These are phyloP conservation scores for Sebastiscus albofasciatus DNA, from an alignment of 2,797 vertebrate species.

Conservation along the genomic window DNA sequence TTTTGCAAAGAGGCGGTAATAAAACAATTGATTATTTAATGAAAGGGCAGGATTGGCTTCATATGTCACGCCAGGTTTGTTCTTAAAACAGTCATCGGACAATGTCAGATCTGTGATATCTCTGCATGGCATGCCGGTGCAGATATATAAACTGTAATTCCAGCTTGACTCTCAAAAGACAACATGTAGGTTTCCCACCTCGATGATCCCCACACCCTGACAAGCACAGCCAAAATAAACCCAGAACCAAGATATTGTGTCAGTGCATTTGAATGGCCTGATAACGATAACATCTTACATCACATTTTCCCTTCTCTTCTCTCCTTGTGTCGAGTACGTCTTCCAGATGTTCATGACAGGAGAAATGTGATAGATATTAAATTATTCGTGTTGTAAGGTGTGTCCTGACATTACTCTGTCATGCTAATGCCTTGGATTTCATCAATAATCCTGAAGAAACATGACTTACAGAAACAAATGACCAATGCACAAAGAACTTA, in stretches of 20 bases:
- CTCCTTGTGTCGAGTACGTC: not conserved
- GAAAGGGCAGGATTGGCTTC: not conserved
- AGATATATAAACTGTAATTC: not conserved
- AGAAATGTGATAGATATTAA: conserved; percentile 1
- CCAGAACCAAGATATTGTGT: not conserved
- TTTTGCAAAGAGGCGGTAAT: conserved; percentile 4
- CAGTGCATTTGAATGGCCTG: not conserved
- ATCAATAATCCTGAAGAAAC: not conserved
- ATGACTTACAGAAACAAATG: not conserved
- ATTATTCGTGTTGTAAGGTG: not conserved
- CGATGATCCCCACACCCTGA: conserved; percentile 40
- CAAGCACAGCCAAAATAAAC: conserved; percentile 49
- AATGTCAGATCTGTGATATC: not conserved
- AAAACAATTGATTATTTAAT: conserved; percentile 19
- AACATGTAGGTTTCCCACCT: conserved; percentile 14
- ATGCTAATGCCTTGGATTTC: not conserved
- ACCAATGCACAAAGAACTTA: not conserved
- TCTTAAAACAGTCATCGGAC: not conserved
- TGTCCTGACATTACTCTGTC: not conserved
- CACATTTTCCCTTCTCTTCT: conserved; percentile 24
- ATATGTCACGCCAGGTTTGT: not conserved
- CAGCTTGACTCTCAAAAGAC: conserved; percentile 3
- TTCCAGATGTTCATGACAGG: conserved; percentile 34
- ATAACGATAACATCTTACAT: conserved; percentile 33
- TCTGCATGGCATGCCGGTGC: not conserved